These are phyloP conservation scores for Takifugu flavidus DNA, from an alignment of 2,113 vertebrate species.

Conservation along the genomic window DNA sequence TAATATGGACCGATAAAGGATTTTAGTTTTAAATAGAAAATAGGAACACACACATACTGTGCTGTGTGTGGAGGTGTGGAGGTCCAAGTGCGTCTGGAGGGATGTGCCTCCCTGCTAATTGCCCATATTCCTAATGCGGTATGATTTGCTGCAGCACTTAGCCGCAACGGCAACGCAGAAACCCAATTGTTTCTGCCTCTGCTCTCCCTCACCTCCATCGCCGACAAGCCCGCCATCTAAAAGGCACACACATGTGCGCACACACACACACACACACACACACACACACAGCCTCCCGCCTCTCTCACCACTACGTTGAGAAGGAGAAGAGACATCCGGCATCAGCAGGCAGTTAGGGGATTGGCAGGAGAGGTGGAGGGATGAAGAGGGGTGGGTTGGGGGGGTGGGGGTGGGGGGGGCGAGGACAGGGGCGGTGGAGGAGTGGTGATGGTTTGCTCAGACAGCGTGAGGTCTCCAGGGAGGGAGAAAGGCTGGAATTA, in stretches of 20 bases:
- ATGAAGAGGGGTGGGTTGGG: not conserved
- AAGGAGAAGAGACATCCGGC: slow-evolving; percentile 73
- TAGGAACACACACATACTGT: not conserved
- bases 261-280: not conserved
- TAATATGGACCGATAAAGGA: not conserved
- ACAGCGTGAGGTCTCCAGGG: slow-evolving; percentile 76
- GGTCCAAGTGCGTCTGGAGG: slow-evolving; percentile 43
- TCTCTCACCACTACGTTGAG: slow-evolving; percentile 42
- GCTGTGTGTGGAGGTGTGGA: slow-evolving; percentile 16
- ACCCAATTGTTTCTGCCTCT: slow-evolving; percentile 48
- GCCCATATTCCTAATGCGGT: slow-evolving; percentile 75
- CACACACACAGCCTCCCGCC: slow-evolving; percentile 3
- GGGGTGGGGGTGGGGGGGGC: not conserved
- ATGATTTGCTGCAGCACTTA: slow-evolving; percentile 79
- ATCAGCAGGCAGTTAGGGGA: slow-evolving; percentile 72
- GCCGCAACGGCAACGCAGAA: slow-evolving; percentile 59
- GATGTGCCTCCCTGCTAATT: slow-evolving; percentile 74
- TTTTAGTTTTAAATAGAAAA: not conserved
- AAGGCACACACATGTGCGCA: no score
- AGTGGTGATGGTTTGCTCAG: slow-evolving; percentile 62
- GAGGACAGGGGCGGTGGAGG: slow-evolving; percentile 3
- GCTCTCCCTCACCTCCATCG: slow-evolving; percentile 20
- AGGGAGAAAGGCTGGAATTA: slow-evolving; percentile 76
- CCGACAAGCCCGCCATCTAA: slow-evolving; percentile 13
- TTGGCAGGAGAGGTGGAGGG: slow-evolving; percentile 55